Percentiles rank a stretch among this genome's conserved stretches.
phyloP scores from a whole-genome alignment of 1,140 invertebrate genomes.

The Leptinotarsa lineolata region DNA sequence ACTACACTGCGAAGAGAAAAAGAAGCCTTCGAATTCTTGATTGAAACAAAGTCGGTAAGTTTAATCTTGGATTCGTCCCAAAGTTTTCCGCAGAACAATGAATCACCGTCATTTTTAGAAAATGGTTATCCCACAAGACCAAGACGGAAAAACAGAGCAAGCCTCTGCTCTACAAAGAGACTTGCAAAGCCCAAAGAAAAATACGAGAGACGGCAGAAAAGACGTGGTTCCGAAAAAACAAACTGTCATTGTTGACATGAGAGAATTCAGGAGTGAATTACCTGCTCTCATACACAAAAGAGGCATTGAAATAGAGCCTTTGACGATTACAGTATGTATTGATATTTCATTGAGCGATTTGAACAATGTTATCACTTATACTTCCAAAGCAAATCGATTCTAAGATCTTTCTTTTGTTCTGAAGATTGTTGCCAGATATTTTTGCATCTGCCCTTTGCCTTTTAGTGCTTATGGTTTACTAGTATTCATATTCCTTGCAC shows the following conservation, averaged over 20 bases:
- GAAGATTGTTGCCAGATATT: too few species aligned
- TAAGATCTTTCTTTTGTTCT: too few species aligned
- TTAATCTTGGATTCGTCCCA: background rate
- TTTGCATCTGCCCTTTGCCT: too few species aligned
- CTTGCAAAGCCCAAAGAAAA: conserved; percentile 55
- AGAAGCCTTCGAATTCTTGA: conserved; percentile 90
- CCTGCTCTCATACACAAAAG: conserved; percentile 91
- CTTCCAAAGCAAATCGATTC: too few species aligned
- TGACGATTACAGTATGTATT: conserved; percentile 77
- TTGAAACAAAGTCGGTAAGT: conserved; percentile 85
- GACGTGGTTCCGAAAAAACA: conserved; percentile 51
- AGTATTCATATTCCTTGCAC: too few species aligned
- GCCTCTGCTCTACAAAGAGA: conserved; percentile 67
- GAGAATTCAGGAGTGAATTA: conserved; percentile 96
- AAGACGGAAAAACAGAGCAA: conserved; percentile 82
- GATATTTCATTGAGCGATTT: background rate
- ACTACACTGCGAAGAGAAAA: conserved; percentile 90
- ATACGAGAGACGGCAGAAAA: conserved; percentile 70
- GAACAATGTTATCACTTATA: too few species aligned
- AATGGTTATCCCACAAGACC: conserved; percentile 90
- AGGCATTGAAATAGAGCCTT: conserved; percentile 91
- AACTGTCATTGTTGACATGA: conserved; percentile 93
- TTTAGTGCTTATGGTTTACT: too few species aligned
- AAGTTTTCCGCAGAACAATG: background rate
- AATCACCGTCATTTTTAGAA: conserved; percentile 61